Evolutionary conservation across 1,140 invertebrate genomes (phyloP).

Genomic region (Alviniconcha marisindica): DNA sequence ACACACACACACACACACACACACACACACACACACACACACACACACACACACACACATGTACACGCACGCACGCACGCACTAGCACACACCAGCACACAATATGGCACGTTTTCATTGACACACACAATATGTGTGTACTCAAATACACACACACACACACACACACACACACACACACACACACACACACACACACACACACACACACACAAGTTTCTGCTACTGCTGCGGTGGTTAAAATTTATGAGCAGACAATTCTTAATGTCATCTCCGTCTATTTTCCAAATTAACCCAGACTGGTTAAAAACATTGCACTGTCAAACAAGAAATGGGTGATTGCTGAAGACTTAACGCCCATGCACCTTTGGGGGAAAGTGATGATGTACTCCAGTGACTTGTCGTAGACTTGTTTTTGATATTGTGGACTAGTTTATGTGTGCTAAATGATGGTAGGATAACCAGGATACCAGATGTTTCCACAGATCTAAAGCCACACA

Average conservation of each 20-base stretch:
- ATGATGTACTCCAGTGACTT: too few species aligned
- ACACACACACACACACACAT: neutral
- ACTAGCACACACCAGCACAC: neutral
- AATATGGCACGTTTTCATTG: neutral
- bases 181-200: neutral
- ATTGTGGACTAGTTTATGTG: too few species aligned
- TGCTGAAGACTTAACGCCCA: too few species aligned
- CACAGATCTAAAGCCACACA: too few species aligned
- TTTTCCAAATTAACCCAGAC: too few species aligned
- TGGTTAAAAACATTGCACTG: too few species aligned
- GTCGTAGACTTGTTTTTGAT: too few species aligned
- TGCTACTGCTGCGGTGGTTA: neutral
- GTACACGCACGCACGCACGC: neutral
- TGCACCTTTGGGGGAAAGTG: too few species aligned
- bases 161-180: neutral
- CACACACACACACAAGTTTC: neutral
- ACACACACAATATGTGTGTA: neutral
- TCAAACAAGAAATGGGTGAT: too few species aligned
- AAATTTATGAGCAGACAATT: neutral
- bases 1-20: conserved; percentile 22
- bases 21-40: neutral
- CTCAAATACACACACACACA: neutral
- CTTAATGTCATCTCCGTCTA: too few species aligned
- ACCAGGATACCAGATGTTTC: too few species aligned
- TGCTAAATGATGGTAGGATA: too few species aligned